Evolutionary conservation across 2,888 invertebrate species (phyloP), one percentile per base, ranked within the genome.

Genomic region (Eulithis prunata): DNA sequence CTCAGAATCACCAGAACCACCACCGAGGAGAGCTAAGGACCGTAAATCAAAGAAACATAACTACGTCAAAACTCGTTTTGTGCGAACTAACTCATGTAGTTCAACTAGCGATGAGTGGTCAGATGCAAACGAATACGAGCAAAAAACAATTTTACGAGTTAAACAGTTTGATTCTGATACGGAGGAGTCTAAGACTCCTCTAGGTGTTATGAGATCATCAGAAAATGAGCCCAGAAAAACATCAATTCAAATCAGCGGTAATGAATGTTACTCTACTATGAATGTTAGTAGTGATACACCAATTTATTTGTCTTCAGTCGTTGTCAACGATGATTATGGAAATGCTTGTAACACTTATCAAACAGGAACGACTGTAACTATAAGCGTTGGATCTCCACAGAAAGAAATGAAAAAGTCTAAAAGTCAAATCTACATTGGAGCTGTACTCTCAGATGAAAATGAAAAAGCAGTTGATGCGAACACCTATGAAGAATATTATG

Each of bases 231-330:
- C 90, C 11, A 91, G 94, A 75, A 94, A 94, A 89, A 95, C 96
- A 14, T 96, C 96, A 12, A 96, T 96, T 76, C 92, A 96, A 93
- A 96, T 96, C 79, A 96, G 93, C 81, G 96, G 95, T 60, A 95
- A 95, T 82, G 96, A 95, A 89, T 97, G 94, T 87, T 97, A 96
- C 79, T 96, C 96, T 55, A 96, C 96, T 14, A 95, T 96, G 86
- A 96, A 96, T 82, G 95, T 96, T 1, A 95, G 94, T 75, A 95
- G 94, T 78, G 95, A 96, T 77, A 94, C 94, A 63, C 96, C 96
- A 12, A 93, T 95, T 73, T 96, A 96, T 84, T 94, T 96, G 73
- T 96, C 96, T 38, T 96, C 96, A 0, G 96, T 96, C 32, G 95
- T 96, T 28, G 95, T 96, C 1, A 95, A 95, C 78, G 95, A 95